Percentiles rank a stretch among this genome's conserved stretches.
These are phyloP conservation scores for Cantharis lateralis DNA, from an alignment of 2,888 invertebrate species.

Conservation along the genomic window DNA sequence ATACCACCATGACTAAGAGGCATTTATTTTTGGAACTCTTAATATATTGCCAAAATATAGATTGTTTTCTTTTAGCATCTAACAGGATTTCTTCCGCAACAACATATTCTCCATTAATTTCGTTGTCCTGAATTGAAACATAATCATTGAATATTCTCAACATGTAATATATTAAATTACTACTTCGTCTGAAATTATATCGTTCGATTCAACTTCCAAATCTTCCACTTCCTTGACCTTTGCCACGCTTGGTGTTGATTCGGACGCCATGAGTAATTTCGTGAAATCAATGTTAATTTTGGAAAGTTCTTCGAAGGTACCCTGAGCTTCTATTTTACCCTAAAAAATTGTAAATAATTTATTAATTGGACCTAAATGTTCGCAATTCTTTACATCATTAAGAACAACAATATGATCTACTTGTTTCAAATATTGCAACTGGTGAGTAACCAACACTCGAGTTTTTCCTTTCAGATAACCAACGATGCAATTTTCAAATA, in stretches of 20 bases:
- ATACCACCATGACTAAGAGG: background rate
- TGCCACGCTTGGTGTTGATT: conserved; percentile 26
- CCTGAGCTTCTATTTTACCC: no score
- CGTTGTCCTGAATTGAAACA: background rate
- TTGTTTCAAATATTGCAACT: conserved; percentile 66
- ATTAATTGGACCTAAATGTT: background rate
- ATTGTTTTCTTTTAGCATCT: background rate
- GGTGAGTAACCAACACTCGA: conserved; percentile 73
- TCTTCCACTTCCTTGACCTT: background rate
- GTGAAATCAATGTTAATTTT: conserved; percentile 66
- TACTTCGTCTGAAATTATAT: background rate
- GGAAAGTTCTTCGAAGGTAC: conserved; percentile 61
- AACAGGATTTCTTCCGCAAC: background rate
- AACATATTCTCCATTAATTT: background rate
- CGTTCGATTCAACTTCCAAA: background rate
- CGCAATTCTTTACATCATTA: conserved; percentile 47
- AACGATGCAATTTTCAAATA: conserved; percentile 75
- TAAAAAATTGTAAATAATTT: no score
- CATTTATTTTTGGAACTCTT: background rate
- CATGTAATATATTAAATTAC: background rate
- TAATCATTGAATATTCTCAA: background rate
- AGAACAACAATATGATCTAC: conserved; percentile 62
- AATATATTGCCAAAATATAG: conserved; percentile 27
- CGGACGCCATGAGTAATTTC: conserved; percentile 49
- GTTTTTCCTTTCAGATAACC: conserved; percentile 62